Evolutionary conservation across 37 sponge, comb jelly and placozoan genomes (phyloP).

Genomic region (Axinella damicornis): DNA sequence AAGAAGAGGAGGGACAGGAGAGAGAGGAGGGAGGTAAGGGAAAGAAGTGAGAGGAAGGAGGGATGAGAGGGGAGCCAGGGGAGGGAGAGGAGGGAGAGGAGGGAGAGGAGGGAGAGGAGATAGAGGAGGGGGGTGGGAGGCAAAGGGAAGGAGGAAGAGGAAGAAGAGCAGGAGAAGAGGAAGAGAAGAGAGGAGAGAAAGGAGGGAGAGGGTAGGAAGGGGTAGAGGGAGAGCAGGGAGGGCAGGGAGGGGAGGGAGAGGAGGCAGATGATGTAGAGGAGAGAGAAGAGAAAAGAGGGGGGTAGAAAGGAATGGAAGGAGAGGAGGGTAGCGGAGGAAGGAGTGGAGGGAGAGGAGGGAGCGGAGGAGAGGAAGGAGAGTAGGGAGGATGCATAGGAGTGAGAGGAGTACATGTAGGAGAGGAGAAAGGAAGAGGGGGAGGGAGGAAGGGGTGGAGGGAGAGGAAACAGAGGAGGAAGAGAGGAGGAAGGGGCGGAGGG

Average conservation of each 20-base stretch:
- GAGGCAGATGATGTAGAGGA: background rate
- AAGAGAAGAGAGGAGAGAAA: background rate
- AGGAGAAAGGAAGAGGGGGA: background rate
- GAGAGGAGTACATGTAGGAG: too few relatives aligned
- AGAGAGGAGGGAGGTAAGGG: background rate
- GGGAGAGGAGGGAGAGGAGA: too few relatives aligned
- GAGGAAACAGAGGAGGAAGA: background rate
- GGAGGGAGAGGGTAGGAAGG: background rate
- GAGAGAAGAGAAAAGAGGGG: too few relatives aligned
- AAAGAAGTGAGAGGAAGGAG: background rate
- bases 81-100: background rate
- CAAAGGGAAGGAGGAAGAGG: background rate
- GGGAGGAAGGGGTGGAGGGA: background rate
- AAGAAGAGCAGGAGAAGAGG: background rate
- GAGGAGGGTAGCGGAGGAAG: constrained; percentile 84
- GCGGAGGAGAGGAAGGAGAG: too few relatives aligned
- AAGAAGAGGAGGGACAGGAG: background rate
- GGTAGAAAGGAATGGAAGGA: constrained; percentile 52
- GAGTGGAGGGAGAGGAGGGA: too few relatives aligned
- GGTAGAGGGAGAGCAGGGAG: background rate
- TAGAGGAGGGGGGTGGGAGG: too few relatives aligned
- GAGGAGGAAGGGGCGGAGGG: background rate
- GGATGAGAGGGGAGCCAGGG: too few relatives aligned
- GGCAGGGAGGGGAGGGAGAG: background rate
- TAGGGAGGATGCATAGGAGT: too few relatives aligned